Evolutionary conservation across 2,113 vertebrate genomes (phyloP), one percentile per base, ranked within the genome.

Genomic region (Eclectus roratus): DNA sequence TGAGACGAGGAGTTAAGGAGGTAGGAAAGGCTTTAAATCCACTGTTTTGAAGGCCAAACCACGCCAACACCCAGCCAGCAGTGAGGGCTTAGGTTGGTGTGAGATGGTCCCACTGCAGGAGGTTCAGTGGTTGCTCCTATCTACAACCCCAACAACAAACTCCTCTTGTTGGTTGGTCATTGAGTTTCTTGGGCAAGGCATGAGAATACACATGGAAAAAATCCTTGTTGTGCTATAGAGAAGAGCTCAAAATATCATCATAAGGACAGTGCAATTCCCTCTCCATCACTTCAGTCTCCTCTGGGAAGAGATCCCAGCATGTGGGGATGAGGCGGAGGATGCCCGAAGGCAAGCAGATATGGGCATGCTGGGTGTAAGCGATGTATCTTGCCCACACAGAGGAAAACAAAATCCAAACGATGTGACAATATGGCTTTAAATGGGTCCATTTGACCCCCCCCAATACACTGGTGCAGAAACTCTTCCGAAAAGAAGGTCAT

Each of bases 221-320:
- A 44, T 7, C 50, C 56, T n/a, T 2, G 1, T 39, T 13, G 15
- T 35, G 41, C 47, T 27, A 21, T 1, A 63, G 28, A 61, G 50
- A 47, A 29, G 21, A 58, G 52, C 31, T 76, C 52, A 35, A 78
- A 91, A 50, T 4, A 65, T 4, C 74, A 10, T n/a, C 7, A 0
- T 2, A 13, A 74, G 44, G 46, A 7, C 41, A 33, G 0, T 61
- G 50, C 11, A 33, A 4, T 44, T 92, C 58, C 91, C 17, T 39
- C 65, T 77, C 21, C 64, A 23, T n/a, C 10, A 0, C 16, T 80
- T 8, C 43, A 58, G 66, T 13, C 20, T 33, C 80, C 41, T 66
- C 46, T 37, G 64, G 44, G 44, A 64, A 50, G 55, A n/a, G 21
- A 46, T 11, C 24, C 9, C 4, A 7, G 61, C 0, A 0, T 3